These are phyloP conservation scores for Xenopus laevis DNA, from an alignment of 2,113 vertebrate species.

Conservation along the genomic window DNA sequence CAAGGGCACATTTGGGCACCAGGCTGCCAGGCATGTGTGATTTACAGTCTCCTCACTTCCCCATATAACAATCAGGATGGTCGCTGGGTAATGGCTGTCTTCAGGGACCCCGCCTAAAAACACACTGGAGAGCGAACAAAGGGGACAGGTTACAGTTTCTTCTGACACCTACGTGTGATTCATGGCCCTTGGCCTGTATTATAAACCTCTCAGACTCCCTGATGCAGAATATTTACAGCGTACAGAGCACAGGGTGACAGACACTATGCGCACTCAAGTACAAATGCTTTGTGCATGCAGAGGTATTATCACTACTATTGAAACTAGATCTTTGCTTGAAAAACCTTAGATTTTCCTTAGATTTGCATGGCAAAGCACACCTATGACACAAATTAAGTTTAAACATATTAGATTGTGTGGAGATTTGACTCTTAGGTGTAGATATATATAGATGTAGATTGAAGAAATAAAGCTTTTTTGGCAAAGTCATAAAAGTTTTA, in stretches of 20 bases:
- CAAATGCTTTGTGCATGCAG: too few relatives aligned
- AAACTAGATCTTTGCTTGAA: too few relatives aligned
- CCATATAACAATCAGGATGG: conserved; percentile 67
- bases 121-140: conserved; percentile 55
- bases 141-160: conserved; percentile 66
- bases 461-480: too few relatives aligned
- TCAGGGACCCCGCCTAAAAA: conserved; percentile 60
- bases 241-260: conserved; percentile 35
- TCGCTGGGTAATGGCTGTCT: conserved; percentile 65
- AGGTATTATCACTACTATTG: too few relatives aligned
- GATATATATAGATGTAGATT: too few relatives aligned
- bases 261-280: neutral
- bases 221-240: conserved; percentile 68
- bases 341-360: too few relatives aligned
- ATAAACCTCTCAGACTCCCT: conserved; percentile 66
- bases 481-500: too few relatives aligned
- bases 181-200: conserved; percentile 73
- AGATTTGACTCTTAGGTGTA: too few relatives aligned
- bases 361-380: too few relatives aligned
- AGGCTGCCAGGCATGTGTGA: conserved; percentile 52
- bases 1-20: conserved; percentile 9
- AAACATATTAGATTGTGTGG: too few relatives aligned
- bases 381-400: too few relatives aligned
- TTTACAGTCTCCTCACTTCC: conserved; percentile 64
- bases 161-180: conserved; percentile 71